These are phyloP conservation scores for Lucinisca nassula DNA, from an alignment of 2,888 invertebrate species.

Conservation along the genomic window DNA sequence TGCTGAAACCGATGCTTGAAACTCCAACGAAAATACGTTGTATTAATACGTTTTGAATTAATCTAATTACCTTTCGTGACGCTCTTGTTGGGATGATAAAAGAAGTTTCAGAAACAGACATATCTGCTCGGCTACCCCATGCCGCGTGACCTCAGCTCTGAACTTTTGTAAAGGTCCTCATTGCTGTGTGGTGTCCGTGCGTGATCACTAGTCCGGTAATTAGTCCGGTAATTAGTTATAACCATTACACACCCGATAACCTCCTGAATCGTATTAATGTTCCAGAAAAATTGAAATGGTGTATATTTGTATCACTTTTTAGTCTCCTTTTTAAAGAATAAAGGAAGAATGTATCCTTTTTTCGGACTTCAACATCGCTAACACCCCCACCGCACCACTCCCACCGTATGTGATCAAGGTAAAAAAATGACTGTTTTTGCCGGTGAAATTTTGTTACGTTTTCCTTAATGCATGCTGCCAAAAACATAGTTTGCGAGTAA, in stretches of 20 bases:
- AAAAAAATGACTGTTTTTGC: no score
- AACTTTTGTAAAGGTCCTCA: no score
- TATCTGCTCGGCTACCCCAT: not conserved
- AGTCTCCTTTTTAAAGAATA: no score
- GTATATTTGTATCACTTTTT: not conserved
- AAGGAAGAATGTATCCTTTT: no score
- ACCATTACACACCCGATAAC: not conserved
- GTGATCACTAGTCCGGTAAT: not conserved
- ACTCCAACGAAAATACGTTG: not conserved
- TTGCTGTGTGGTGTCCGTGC: not conserved
- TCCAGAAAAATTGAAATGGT: not conserved
- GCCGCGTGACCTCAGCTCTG: not conserved
- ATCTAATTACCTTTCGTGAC: not conserved
- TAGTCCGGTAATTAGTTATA: not conserved
- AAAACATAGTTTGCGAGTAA: no score
- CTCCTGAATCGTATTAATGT: not conserved
- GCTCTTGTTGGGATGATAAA: not conserved
- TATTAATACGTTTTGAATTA: no score
- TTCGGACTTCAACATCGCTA: no score
- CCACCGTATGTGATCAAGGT: no score
- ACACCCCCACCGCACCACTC: no score
- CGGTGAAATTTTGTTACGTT: no score
- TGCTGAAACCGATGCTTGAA: not conserved
- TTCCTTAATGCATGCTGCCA: no score
- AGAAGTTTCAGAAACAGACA: slow-evolving; percentile 3